These are phyloP conservation scores for Hylyphantes graminicola DNA, from an alignment of 1,140 invertebrate genomes.

Conservation along the genomic window DNA sequence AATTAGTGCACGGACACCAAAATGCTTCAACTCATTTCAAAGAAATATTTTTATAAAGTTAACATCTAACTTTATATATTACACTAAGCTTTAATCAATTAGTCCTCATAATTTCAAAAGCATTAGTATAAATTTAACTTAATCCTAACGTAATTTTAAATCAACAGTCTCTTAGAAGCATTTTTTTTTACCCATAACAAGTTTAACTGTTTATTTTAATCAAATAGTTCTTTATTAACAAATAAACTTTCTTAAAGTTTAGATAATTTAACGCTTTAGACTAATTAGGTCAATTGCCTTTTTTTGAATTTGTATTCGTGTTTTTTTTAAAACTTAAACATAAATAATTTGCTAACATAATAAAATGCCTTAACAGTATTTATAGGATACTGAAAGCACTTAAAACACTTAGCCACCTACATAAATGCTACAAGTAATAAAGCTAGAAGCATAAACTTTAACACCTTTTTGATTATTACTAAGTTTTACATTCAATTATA, in stretches of 20 bases:
- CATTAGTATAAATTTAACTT: not conserved
- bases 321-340: too few relatives aligned
- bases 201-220: not conserved
- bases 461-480: slow-evolving; percentile 21
- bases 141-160: not conserved
- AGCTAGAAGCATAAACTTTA: not conserved
- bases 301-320: too few relatives aligned
- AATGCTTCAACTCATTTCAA: slow-evolving; percentile 41
- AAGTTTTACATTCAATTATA: not conserved
- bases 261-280: too few relatives aligned
- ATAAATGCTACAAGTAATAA: slow-evolving; percentile 18
- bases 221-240: too few relatives aligned
- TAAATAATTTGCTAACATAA: not conserved
- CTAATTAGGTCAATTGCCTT: too few relatives aligned
- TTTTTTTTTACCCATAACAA: not conserved
- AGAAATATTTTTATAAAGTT: slow-evolving; percentile 16
- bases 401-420: slow-evolving; percentile 9
- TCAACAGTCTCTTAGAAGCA: not conserved
- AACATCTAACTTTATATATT: not conserved
- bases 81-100: not conserved
- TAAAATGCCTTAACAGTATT: not conserved
- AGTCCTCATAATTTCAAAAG: not conserved
- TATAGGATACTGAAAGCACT: not conserved
- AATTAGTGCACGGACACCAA: slow-evolving; percentile 50
- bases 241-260: too few relatives aligned